Percentiles rank a stretch among this genome's conserved stretches.
Evolutionary conservation across 1,140 invertebrate genomes (phyloP).

Genomic region (Musca vetustissima): DNA sequence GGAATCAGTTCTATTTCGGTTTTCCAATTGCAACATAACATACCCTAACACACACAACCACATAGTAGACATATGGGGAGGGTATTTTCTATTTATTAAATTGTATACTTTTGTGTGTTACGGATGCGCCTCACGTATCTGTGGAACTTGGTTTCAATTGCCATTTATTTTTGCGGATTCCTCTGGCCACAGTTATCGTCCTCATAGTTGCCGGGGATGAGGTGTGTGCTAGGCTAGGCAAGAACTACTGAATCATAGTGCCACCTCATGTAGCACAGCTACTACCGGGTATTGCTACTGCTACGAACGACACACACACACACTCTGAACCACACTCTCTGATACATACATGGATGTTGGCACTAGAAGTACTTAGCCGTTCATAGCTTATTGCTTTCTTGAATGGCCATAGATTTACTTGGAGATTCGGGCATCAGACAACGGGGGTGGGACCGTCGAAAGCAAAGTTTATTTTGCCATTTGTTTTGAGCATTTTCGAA

Average conservation of each 20-base stretch:
- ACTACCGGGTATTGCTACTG: conserved; percentile 13
- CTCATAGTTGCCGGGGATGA: no score
- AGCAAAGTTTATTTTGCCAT: conserved; percentile 19
- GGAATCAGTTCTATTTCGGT: conserved; percentile 1
- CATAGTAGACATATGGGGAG: neutral
- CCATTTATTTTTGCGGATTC: conserved; percentile 23
- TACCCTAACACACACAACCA: neutral
- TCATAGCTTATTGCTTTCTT: conserved; percentile 22
- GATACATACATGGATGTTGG: neutral
- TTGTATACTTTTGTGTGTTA: conserved; percentile 18
- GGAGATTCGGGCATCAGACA: no score
- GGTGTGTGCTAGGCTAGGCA: no score
- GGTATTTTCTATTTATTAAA: conserved; percentile 18
- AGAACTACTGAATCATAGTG: no score
- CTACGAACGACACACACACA: no score
- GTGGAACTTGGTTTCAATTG: conserved; percentile 22
- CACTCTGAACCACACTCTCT: neutral
- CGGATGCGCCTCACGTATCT: conserved; percentile 20
- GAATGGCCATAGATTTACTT: conserved; percentile 17
- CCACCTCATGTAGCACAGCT: neutral
- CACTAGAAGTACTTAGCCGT: conserved; percentile 15
- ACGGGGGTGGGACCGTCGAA: neutral
- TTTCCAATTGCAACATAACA: conserved; percentile 2
- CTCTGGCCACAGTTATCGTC: neutral
- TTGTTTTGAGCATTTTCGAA: conserved; percentile 15